Conservation (phyloP, 2,113 vertebrate species). For the Erinaceus europaeus region DNA sequence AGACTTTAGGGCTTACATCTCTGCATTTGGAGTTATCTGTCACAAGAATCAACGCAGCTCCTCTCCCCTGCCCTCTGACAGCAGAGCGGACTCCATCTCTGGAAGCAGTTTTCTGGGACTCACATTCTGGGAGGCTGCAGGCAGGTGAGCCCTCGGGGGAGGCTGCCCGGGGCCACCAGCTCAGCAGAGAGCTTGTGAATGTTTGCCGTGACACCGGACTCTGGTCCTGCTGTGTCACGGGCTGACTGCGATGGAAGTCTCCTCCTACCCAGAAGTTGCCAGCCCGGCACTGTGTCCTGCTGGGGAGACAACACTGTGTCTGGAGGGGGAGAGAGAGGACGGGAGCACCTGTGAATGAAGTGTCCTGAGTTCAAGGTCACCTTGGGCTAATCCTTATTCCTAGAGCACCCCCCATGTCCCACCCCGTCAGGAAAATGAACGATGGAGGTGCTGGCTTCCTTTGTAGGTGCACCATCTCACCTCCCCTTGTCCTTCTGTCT, state of each 20-base stretch:
- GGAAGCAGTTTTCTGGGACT: background rate
- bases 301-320: background rate
- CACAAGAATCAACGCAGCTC: background rate
- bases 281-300: fast-evolving
- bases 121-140: background rate
- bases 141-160: background rate
- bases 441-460: too few relatives aligned
- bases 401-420: slow-evolving; percentile 33
- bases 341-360: fast-evolving
- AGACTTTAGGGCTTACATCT: background rate
- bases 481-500: slow-evolving; percentile 32
- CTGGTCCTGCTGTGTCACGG: fast-evolving
- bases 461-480: background rate
- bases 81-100: background rate
- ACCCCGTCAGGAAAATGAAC: too few relatives aligned
- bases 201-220: background rate
- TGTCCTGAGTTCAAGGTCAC: slow-evolving; percentile 10
- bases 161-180: background rate
- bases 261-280: background rate
- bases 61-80: background rate
- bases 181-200: background rate
- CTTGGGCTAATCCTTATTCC: slow-evolving; percentile 52
- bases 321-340: background rate
- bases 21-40: background rate
- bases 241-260: background rate